phyloP scores from a whole-genome alignment of 2,797 vertebrate genomes.

The Benthosema pterotum region DNA sequence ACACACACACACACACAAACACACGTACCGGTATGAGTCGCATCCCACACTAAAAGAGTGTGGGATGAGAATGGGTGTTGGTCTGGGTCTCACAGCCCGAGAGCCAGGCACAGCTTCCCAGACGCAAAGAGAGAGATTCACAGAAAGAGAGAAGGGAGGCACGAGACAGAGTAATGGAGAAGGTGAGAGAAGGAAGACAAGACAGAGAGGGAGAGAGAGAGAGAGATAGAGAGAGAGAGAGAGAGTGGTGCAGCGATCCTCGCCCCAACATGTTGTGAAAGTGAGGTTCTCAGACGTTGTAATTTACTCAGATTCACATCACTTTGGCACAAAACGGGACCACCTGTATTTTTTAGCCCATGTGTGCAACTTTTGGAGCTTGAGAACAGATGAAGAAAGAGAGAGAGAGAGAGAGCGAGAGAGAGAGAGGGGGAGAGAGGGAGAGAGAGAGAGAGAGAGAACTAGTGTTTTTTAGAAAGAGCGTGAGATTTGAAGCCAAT shows the following conservation, averaged over 20 bases:
- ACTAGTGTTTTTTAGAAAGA: slow-evolving; percentile 17
- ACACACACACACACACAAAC: no score
- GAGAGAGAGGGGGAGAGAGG: slow-evolving; percentile 29
- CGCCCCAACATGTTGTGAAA: slow-evolving; percentile 65
- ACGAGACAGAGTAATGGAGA: not conserved
- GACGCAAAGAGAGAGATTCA: slow-evolving; percentile 4
- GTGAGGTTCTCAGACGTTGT: slow-evolving; percentile 65
- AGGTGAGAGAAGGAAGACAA: not conserved
- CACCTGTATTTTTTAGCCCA: slow-evolving; percentile 62
- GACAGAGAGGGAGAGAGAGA: not conserved
- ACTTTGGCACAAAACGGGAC: slow-evolving; percentile 62
- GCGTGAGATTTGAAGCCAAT: slow-evolving; percentile 42
- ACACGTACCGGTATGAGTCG: no score
- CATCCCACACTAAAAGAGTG: slow-evolving; percentile 14
- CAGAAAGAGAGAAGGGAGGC: not conserved
- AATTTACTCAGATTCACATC: slow-evolving; percentile 65
- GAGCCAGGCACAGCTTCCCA: slow-evolving; percentile 52
- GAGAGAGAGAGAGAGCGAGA: not conserved
- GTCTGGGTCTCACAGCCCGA: slow-evolving; percentile 53
- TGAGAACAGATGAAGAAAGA: slow-evolving; percentile 19
- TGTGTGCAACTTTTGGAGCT: slow-evolving; percentile 37
- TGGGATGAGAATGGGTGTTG: slow-evolving; percentile 54
- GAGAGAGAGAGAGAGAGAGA: slow-evolving; percentile 28
- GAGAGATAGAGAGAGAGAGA: slow-evolving; percentile 1
- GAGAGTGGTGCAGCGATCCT: slow-evolving; percentile 24